Evolutionary conservation across 2,113 vertebrate genomes (phyloP).

Genomic region (Oncorhynchus tshawytscha): DNA sequence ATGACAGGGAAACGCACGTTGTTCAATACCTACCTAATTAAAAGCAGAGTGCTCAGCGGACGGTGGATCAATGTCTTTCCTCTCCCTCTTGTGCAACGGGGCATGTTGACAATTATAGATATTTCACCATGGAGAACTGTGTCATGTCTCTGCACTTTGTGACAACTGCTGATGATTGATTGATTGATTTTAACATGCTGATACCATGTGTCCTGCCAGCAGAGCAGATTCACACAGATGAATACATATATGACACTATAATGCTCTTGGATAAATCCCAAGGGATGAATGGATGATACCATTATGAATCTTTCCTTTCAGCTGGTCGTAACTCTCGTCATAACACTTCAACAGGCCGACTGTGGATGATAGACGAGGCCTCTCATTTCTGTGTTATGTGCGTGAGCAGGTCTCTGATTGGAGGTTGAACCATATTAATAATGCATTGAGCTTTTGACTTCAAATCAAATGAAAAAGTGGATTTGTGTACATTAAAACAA

Average conservation of each 20-base stretch:
- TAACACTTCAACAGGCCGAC: slow-evolving; percentile 36
- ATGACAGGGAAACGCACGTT: slow-evolving; percentile 48
- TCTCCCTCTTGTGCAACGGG: slow-evolving; percentile 16
- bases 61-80: neutral
- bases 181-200: neutral
- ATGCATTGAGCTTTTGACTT: neutral
- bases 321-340: slow-evolving; percentile 38
- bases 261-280: slow-evolving; percentile 22
- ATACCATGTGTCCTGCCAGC: slow-evolving; percentile 28
- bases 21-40: slow-evolving; percentile 49
- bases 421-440: neutral
- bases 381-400: neutral
- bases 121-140: slow-evolving; percentile 2
- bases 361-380: slow-evolving; percentile 34
- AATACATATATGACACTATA: slow-evolving; percentile 2
- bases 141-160: slow-evolving; percentile 3
- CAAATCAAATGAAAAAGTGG: neutral
- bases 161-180: too few relatives aligned
- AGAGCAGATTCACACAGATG: slow-evolving; percentile 32
- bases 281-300: neutral
- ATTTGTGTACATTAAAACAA: neutral
- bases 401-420: neutral
- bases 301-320: slow-evolving; percentile 32
- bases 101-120: slow-evolving; percentile 22
- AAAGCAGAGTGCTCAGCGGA: slow-evolving; percentile 19